Conservation (phyloP, 2,888 invertebrate genomes). For the Coronaproctus castanopsis region DNA sequence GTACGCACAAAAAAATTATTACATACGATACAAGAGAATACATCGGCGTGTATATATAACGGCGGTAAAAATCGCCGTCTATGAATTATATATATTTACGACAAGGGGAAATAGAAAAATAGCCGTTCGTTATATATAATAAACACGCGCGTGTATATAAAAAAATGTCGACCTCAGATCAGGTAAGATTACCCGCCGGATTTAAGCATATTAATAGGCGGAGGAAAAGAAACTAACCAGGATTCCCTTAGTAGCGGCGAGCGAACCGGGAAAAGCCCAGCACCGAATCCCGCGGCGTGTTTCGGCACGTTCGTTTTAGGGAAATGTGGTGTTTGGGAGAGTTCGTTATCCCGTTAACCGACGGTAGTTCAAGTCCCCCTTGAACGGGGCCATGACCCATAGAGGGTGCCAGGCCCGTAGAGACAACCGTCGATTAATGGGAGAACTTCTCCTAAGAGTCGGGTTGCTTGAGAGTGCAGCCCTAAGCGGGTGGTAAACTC, state of each 20-base stretch:
- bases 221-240: conserved; percentile 47
- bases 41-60: too few species aligned
- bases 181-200: conserved; percentile 19
- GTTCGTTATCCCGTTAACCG: conserved; percentile 14
- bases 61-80: too few species aligned
- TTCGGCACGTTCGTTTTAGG: conserved; percentile 11
- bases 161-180: conserved; percentile 18
- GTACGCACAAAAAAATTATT: too few species aligned
- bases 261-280: conserved; percentile 40
- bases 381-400: conserved; percentile 25
- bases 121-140: too few species aligned
- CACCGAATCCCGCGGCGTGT: conserved; percentile 25
- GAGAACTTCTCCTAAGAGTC: conserved; percentile 28
- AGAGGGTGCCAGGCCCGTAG: conserved; percentile 29
- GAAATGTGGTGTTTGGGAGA: conserved; percentile 20
- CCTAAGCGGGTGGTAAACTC: conserved; percentile 40
- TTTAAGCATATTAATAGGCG: conserved; percentile 43
- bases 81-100: too few species aligned
- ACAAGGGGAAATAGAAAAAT: too few species aligned
- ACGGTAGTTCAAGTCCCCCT: conserved; percentile 22
- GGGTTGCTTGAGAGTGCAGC: conserved; percentile 41
- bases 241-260: conserved; percentile 43
- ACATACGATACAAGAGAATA: too few species aligned
- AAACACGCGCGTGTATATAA: too few species aligned
- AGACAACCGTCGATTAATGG: conserved; percentile 19